Conservation (phyloP, 2,888 invertebrate species). For the Leistus spinibarbis region DNA sequence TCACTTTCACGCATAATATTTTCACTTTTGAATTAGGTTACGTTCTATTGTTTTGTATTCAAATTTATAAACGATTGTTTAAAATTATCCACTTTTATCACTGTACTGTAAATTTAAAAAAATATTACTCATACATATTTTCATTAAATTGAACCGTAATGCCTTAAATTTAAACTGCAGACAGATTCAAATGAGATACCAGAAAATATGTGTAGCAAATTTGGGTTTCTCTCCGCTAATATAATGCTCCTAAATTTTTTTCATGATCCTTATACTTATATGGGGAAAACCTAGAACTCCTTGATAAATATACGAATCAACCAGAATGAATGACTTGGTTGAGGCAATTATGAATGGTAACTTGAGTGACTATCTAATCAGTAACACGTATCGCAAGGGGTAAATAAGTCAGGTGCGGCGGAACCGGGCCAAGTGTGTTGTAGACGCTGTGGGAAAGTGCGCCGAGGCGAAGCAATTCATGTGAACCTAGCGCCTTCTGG, state of each 20-base stretch:
- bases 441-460: conserved; percentile 48
- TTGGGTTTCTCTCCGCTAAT: too few relatives aligned
- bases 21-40: neutral
- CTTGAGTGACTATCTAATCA: conserved; percentile 11
- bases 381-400: conserved; percentile 12
- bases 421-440: neutral
- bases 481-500: conserved; percentile 47
- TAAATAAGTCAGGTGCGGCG: neutral
- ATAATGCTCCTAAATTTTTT: too few relatives aligned
- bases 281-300: neutral
- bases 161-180: too few relatives aligned
- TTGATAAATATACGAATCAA: neutral
- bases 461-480: conserved; percentile 46
- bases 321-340: neutral
- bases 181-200: too few relatives aligned
- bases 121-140: too few relatives aligned
- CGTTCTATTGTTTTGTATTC: neutral
- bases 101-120: too few relatives aligned
- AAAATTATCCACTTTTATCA: too few relatives aligned
- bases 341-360: conserved; percentile 11
- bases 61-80: too few relatives aligned
- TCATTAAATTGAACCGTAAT: too few relatives aligned
- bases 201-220: too few relatives aligned
- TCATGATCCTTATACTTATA: too few relatives aligned
- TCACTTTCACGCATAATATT: too few relatives aligned